Base-by-base conservation (phyloP, 2,888 invertebrate species). In the Siphonodentalium dalli region DNA sequence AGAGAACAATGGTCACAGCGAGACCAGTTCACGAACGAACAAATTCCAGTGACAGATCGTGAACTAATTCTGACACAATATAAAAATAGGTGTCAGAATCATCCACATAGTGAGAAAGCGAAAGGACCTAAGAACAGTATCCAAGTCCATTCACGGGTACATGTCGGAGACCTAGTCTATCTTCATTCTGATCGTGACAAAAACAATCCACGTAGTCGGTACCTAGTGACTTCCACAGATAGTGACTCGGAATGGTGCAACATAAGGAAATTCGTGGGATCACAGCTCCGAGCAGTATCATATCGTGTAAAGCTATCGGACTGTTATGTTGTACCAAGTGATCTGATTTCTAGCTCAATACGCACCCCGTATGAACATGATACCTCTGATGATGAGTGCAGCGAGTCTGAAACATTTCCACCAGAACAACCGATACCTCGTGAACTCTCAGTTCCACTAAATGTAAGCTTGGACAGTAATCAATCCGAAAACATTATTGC, bases 1-100 rank as follows among this genome's bases (percentile, higher is more conserved):
- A 29, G 60, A 4, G 69, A 66, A 45, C 34, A 61, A 46, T 56
- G 56, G 58, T 57, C 56, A 8, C 66, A 67, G 26, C 35, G 64
- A 15, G 49, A 56, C 40, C 64, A 70, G 41, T 64, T 59, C 35
- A 55, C 66, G 4, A 49, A 60, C 43, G 35, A 27, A 8, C 63
- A 65, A 52, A 7, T 66, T 5, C 56, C 61, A 4, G 24, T 61
- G 3, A 27, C 42, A 5, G 68, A 66, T 39, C 33, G 49, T 2
- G 39, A 50, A 3, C 28, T 58, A 5, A 59, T 65, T 9, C 18
- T 50, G 8, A n/a, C 31, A 1, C 58, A 65, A 40, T 51, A 59
- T 44, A n/a, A 28, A 9, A 34, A 18, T 2, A 45, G 66, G 7
- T 29, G 8, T 11, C 3, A n/a, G 4, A 68, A 68, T 45, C 66